Base-by-base conservation (phyloP, 2,888 invertebrate genomes). In the Rhodophaea formosa region DNA sequence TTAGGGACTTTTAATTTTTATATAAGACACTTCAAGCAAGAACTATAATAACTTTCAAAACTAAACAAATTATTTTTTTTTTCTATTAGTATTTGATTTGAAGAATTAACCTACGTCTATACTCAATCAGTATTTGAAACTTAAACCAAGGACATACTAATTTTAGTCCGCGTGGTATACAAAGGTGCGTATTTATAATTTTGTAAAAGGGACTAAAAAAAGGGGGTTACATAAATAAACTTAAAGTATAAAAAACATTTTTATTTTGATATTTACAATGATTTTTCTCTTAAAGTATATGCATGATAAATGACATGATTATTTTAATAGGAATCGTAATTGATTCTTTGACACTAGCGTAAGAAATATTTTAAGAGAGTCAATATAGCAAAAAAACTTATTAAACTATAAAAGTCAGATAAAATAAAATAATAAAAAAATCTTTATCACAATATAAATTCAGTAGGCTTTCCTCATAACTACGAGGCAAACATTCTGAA, bases 401-500 rank as follows among this genome's bases (percentile, higher is more conserved):
- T n/a, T 1, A 23, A 7, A 23, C 17, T 46, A 23, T 3, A 10
- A 7, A 44, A 15, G 15, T 16, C 16, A 16, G 15, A 8, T 17
- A 39, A 17, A 23, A 23, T 23, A 23, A 23, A 23, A 23, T 58
- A 43, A 47, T 53, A 56, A 51, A 59, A 61, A 60, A 57, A 59
- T 59, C 57, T 68, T 71, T 79, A 81, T 81, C 80, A 85, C 81
- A 79, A 86, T 91, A 91, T 85, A 91, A 76, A 81, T 82, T 89
- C 91, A 91, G 91, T 74, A 91, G 90, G 88, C 70, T 81, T 82
- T 81, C 89, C 90, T 91, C 89, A 88, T 76, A 61, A 52, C 30
- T 46, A 61, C 84, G 90, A 90, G 91, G 88, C 86, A 66, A 78
- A 80, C 89, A 76, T 91, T 87, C 90, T 90, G 89, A 89, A 88